Percentiles rank a stretch among this genome's conserved stretches.
phyloP scores from a whole-genome alignment of 2,113 vertebrate species.

The Furnarius figulus region DNA sequence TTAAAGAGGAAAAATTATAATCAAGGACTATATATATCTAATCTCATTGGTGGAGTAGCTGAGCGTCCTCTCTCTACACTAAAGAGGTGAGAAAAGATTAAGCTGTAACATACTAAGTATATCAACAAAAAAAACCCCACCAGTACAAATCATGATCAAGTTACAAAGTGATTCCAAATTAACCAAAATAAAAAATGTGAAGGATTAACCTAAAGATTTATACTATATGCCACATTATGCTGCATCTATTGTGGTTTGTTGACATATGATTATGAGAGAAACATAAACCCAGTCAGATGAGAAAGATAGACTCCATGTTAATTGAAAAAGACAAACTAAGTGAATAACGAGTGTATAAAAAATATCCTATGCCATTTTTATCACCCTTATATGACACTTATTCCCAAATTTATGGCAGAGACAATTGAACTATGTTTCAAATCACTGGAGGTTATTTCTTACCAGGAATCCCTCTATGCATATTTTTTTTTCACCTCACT shows the following conservation, averaged over 20 bases:
- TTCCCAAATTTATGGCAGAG: slow-evolving; percentile 75
- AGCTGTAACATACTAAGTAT: slow-evolving; percentile 40
- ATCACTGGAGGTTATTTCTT: slow-evolving; percentile 69
- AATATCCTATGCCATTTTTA: slow-evolving; percentile 78
- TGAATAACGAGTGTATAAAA: slow-evolving; percentile 79
- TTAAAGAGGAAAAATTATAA: neutral
- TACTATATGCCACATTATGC: slow-evolving; percentile 46
- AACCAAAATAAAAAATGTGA: slow-evolving; percentile 51
- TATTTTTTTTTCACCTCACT: slow-evolving; percentile 34
- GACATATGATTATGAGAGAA: slow-evolving; percentile 74
- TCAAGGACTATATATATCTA: neutral
- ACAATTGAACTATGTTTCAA: slow-evolving; percentile 75
- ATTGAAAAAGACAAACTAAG: slow-evolving; percentile 80
- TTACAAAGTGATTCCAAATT: slow-evolving; percentile 68
- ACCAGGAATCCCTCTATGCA: slow-evolving; percentile 34
- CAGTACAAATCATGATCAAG: slow-evolving; percentile 68
- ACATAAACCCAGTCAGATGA: slow-evolving; percentile 74
- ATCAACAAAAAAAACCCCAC: slow-evolving; percentile 38
- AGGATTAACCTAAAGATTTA: slow-evolving; percentile 70
- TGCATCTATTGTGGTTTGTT: slow-evolving; percentile 68
- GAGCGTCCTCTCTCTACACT: neutral
- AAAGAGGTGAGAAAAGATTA: slow-evolving; percentile 27
- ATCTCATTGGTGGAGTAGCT: neutral
- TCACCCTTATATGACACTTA: slow-evolving; percentile 76
- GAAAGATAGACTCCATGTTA: slow-evolving; percentile 74